A percentile compares a stretch with the other conserved stretches of the same genome.
phyloP scores from a whole-genome alignment of 2,797 vertebrate genomes.

The Danio albolineatus region DNA sequence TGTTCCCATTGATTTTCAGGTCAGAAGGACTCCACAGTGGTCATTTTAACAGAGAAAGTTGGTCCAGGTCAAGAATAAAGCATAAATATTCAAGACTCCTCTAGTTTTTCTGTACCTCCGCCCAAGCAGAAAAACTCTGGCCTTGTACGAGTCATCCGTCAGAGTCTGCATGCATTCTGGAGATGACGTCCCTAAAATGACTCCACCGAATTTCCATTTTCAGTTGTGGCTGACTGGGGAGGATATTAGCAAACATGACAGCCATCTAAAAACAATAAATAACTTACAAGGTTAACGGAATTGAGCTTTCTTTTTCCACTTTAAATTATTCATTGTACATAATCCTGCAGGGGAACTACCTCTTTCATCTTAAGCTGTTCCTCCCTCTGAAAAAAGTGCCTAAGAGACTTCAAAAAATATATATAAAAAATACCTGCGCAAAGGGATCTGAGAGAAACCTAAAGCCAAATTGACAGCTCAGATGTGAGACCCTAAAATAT shows the following conservation, averaged over 20 bases:
- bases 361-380: constrained; percentile 63
- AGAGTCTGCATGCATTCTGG: neutral
- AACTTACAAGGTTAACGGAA: constrained; percentile 64
- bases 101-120: constrained; percentile 3
- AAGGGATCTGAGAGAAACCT: constrained; percentile 35
- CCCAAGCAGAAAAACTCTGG: constrained; percentile 18
- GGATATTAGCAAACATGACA: constrained; percentile 66
- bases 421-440: constrained; percentile 23
- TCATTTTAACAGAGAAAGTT: neutral
- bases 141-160: constrained; percentile 44
- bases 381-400: constrained; percentile 35
- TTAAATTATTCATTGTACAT: constrained; percentile 67
- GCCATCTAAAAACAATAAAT: constrained; percentile 63
- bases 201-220: constrained; percentile 47
- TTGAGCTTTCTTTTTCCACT: constrained; percentile 57
- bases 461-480: constrained; percentile 48
- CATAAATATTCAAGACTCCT: constrained; percentile 31
- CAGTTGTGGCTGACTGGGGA: constrained; percentile 42
- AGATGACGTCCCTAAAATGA: constrained; percentile 51
- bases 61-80: constrained; percentile 26
- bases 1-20: neutral
- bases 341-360: constrained; percentile 53
- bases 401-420: constrained; percentile 39
- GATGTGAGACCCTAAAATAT: constrained; percentile 48
- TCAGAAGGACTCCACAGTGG: neutral